phyloP scores from a whole-genome alignment of 2,113 vertebrate species.

The Cranoglanis bouderius region DNA sequence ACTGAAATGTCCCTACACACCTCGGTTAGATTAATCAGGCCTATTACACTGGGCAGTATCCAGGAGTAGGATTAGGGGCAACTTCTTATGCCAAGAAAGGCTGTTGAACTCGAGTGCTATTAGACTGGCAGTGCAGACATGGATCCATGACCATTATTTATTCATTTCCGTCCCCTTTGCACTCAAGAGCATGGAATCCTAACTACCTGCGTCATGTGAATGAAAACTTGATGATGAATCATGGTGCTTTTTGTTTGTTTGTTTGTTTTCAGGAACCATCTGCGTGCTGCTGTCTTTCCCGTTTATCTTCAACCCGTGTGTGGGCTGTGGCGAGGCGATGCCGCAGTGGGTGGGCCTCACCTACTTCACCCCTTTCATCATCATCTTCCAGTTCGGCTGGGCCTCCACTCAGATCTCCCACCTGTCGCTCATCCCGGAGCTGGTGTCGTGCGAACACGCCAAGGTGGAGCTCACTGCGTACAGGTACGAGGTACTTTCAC shows the following conservation, averaged over 20 bases:
- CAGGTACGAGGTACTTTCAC: conserved; percentile 69
- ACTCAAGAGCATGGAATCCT: neutral
- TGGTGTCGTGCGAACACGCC: conserved; percentile 77
- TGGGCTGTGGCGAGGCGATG: conserved; percentile 73
- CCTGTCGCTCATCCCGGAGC: conserved; percentile 87
- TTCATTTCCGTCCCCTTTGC: neutral
- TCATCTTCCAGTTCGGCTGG: conserved; percentile 90
- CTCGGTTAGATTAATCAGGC: neutral
- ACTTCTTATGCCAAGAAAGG: no score
- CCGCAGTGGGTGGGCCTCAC: conserved; percentile 76
- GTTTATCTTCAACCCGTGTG: conserved; percentile 86
- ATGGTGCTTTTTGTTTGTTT: neutral
- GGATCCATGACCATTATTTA: neutral
- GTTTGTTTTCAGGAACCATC: conserved; percentile 71
- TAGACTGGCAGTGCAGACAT: neutral
- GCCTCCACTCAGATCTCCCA: conserved; percentile 85
- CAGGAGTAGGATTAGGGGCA: conserved; percentile 10
- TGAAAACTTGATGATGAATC: neutral
- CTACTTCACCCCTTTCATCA: conserved; percentile 83
- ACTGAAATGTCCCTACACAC: neutral
- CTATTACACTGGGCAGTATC: neutral
- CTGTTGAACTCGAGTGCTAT: neutral
- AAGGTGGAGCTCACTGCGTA: conserved; percentile 89
- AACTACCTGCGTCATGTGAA: neutral
- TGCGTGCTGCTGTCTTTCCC: conserved; percentile 83